These are phyloP conservation scores for Balearica regulorum DNA, from an alignment of 2,797 vertebrate species.

Conservation along the genomic window DNA sequence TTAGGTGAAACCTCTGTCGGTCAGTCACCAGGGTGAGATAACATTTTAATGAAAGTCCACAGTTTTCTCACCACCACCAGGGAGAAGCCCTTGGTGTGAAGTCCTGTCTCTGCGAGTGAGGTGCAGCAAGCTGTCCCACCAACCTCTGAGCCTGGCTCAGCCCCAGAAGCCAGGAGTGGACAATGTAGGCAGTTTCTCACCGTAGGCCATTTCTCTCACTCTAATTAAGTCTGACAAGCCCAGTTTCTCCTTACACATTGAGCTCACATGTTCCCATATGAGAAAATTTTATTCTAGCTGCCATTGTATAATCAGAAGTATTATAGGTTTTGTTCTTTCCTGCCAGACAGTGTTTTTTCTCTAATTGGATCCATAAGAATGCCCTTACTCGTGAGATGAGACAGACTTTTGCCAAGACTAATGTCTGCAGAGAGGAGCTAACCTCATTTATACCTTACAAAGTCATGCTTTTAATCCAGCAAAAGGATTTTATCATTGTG, in stretches of 20 bases:
- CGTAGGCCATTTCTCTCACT: background rate
- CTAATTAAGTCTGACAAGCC: slow-evolving; percentile 45
- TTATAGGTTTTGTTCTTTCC: slow-evolving; percentile 9
- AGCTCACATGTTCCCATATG: slow-evolving; percentile 9
- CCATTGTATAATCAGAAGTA: slow-evolving; percentile 36
- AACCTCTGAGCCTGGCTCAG: background rate
- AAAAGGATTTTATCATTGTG: background rate
- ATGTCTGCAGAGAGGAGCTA: slow-evolving; percentile 7
- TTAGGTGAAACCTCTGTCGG: background rate
- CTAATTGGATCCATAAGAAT: slow-evolving; percentile 64
- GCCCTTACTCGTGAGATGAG: slow-evolving; percentile 47
- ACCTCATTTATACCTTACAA: background rate
- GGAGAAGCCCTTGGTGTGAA: background rate
- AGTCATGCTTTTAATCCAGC: background rate
- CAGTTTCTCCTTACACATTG: slow-evolving; percentile 10
- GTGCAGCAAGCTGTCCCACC: background rate
- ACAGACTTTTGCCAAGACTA: background rate
- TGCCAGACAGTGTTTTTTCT: slow-evolving; percentile 48
- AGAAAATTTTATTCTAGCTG: slow-evolving; percentile 46
- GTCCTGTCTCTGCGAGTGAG: background rate
- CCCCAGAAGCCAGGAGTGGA: slow-evolving; percentile 1
- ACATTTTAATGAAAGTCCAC: background rate
- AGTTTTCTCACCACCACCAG: background rate
- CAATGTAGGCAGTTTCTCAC: background rate
- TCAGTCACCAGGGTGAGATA: background rate